These are phyloP conservation scores for Solen grandis DNA, from an alignment of 1,140 invertebrate genomes.

Conservation along the genomic window DNA sequence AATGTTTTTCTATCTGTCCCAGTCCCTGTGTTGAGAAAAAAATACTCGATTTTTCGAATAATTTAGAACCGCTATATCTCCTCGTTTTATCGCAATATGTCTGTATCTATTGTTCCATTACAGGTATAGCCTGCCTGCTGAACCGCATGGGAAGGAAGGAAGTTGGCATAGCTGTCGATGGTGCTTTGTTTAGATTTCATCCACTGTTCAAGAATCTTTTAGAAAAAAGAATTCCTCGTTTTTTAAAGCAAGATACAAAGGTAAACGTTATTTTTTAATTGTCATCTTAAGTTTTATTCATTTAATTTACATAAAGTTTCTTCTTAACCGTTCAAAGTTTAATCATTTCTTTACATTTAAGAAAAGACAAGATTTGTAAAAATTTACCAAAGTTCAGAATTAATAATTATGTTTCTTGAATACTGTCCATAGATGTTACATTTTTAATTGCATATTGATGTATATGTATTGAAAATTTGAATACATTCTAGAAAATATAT, in stretches of 20 bases:
- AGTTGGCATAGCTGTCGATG: slow-evolving; percentile 45
- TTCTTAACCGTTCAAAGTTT: neutral
- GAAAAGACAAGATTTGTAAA: neutral
- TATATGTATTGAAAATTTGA: too few species aligned
- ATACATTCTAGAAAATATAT: too few species aligned
- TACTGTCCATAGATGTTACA: neutral
- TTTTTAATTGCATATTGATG: neutral
- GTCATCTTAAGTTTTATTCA: too few species aligned
- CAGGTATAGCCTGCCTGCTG: slow-evolving; percentile 33
- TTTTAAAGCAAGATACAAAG: slow-evolving; percentile 30
- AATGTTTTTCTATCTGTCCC: too few species aligned
- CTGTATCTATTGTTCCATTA: too few species aligned
- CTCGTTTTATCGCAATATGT: too few species aligned
- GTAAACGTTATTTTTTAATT: slow-evolving; percentile 12
- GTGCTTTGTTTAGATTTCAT: slow-evolving; percentile 41
- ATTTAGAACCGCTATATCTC: too few species aligned
- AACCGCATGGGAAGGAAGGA: slow-evolving; percentile 23
- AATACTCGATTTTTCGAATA: too few species aligned
- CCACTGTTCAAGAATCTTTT: slow-evolving; percentile 34
- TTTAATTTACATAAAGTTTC: too few species aligned
- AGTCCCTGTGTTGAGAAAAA: too few species aligned
- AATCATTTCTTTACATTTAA: neutral
- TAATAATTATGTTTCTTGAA: neutral
- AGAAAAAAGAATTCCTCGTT: slow-evolving; percentile 18
- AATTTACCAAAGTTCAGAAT: neutral